These are phyloP conservation scores for Drosophila malerkotliana DNA, from an alignment of 1,140 invertebrate species.

Conservation along the genomic window DNA sequence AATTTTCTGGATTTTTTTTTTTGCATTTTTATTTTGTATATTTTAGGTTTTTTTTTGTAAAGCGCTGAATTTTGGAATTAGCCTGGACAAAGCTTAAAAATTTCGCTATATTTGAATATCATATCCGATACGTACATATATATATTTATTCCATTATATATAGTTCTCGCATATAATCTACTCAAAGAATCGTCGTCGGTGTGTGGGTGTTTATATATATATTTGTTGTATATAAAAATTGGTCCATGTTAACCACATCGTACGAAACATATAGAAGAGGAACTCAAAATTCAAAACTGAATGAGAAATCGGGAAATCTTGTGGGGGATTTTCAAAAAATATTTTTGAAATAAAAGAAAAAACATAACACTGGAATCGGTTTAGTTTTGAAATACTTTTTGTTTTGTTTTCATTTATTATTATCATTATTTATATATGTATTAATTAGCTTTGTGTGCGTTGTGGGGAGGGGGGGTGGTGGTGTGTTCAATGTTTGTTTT, in stretches of 20 bases:
- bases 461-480: constrained; percentile 33
- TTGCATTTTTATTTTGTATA: constrained; percentile 21
- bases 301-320: constrained; percentile 15
- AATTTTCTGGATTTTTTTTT: constrained; percentile 29
- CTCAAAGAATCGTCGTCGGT: constrained; percentile 47
- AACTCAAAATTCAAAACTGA: constrained; percentile 12
- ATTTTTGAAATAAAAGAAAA: constrained; percentile 14
- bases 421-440: constrained; percentile 67
- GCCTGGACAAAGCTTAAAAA: constrained; percentile 72
- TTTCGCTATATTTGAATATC: constrained; percentile 71
- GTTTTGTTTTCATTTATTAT: constrained; percentile 63
- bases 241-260: constrained; percentile 80
- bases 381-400: constrained; percentile 72
- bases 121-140: constrained; percentile 34
- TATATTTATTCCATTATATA: constrained; percentile 37
- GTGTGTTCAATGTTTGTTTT: constrained; percentile 49
- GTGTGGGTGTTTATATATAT: constrained; percentile 56
- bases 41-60: constrained; percentile 27
- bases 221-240: constrained; percentile 68
- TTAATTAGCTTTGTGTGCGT: constrained; percentile 68
- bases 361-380: constrained; percentile 35
- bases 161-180: constrained; percentile 40
- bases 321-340: constrained; percentile 6
- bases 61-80: constrained; percentile 52
- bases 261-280: constrained; percentile 45